phyloP scores from a whole-genome alignment of 2,888 invertebrate genomes.

The Malthinus seriepunctatus region DNA sequence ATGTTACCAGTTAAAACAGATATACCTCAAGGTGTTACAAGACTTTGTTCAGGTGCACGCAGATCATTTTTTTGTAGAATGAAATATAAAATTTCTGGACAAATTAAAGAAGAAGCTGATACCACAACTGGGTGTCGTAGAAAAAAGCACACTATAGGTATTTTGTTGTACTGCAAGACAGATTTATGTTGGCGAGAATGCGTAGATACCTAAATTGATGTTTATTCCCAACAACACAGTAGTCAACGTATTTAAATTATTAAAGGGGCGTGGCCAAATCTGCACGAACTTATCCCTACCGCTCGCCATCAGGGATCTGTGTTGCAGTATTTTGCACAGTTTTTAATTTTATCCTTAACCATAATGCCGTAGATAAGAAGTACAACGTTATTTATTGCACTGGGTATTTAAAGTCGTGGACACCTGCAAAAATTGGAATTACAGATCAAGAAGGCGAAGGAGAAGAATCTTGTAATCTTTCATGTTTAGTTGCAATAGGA shows the following conservation, averaged over 20 bases:
- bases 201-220: too few relatives aligned
- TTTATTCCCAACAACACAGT: too few relatives aligned
- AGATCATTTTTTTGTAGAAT: slow-evolving; percentile 94
- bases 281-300: too few relatives aligned
- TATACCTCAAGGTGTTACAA: slow-evolving; percentile 71
- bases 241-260: too few relatives aligned
- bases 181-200: too few relatives aligned
- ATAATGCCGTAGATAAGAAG: slow-evolving; percentile 69
- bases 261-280: too few relatives aligned
- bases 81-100: slow-evolving; percentile 71
- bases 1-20: slow-evolving; percentile 91
- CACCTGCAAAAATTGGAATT: slow-evolving; percentile 74
- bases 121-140: slow-evolving; percentile 64
- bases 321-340: neutral
- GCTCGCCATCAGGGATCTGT: too few relatives aligned
- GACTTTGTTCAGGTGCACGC: slow-evolving; percentile 85
- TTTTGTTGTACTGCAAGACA: neutral
- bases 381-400: slow-evolving; percentile 91
- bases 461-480: slow-evolving; percentile 69
- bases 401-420: slow-evolving; percentile 92
- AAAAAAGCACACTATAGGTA: slow-evolving; percentile 64
- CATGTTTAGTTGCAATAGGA: slow-evolving; percentile 89
- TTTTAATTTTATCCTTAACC: too few relatives aligned
- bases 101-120: slow-evolving; percentile 76
- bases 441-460: slow-evolving; percentile 69